Percentiles rank a stretch among this genome's conserved stretches.
phyloP scores from a whole-genome alignment of 92 coral and sea anemone species.

The Epizoanthus ramosus region DNA sequence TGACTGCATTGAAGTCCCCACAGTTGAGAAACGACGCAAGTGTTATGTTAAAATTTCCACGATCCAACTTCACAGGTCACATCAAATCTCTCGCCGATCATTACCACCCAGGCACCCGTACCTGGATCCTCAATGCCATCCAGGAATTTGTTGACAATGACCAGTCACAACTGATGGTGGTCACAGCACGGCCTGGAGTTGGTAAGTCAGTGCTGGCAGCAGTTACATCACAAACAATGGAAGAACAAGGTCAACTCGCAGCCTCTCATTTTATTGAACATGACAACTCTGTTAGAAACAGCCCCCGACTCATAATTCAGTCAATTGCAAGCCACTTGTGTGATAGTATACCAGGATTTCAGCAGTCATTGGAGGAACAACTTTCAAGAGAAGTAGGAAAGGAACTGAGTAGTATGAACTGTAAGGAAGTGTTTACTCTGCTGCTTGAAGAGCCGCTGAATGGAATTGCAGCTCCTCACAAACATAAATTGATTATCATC shows the following conservation, averaged over 20 bases:
- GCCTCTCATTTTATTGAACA: not conserved
- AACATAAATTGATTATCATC: too few species aligned
- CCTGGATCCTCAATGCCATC: constrained; percentile 53
- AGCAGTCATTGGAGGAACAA: too few species aligned
- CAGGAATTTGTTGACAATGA: constrained; percentile 42
- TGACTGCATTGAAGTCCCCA: too few species aligned
- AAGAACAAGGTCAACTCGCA: constrained; percentile 5
- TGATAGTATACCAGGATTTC: too few species aligned
- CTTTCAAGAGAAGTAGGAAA: too few species aligned
- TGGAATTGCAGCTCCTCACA: too few species aligned
- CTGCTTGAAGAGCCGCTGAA: too few species aligned
- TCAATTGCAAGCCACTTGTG: constrained; percentile 42
- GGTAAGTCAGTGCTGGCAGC: constrained; percentile 1
- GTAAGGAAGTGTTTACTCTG: too few species aligned
- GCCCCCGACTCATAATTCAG: constrained; percentile 21
- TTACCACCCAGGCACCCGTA: constrained; percentile 56
- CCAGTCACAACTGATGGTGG: not conserved
- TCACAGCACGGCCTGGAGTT: not conserved
- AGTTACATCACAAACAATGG: too few species aligned
- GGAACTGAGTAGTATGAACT: too few species aligned
- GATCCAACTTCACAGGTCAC: constrained; percentile 18
- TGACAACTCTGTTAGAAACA: not conserved
- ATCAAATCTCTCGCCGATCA: constrained; percentile 29
- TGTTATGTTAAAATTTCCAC: not conserved
- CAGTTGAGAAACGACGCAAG: too few species aligned